Evolutionary conservation across 2,888 invertebrate genomes (phyloP).

Genomic region (Clostera curtula): DNA sequence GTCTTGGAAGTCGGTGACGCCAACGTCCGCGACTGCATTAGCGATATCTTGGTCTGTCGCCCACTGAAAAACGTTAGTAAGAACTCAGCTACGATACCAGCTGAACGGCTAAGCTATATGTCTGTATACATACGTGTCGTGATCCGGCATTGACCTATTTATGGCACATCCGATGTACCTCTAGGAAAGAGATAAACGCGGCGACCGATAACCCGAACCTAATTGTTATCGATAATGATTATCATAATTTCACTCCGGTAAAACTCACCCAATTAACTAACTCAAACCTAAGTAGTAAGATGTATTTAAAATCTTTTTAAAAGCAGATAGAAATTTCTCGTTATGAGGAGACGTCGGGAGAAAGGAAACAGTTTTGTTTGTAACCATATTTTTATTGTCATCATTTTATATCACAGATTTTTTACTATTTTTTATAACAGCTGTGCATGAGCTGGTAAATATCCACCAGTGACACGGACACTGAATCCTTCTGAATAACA

Average conservation of each 20-base stretch:
- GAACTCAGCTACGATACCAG: conserved; percentile 46
- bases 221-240: too few species aligned
- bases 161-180: too few species aligned
- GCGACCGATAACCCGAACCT: background rate
- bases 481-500: conserved; percentile 34
- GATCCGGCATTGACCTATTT: too few species aligned
- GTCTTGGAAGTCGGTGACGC: conserved; percentile 95
- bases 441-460: conserved; percentile 48
- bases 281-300: too few species aligned
- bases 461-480: conserved; percentile 27
- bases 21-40: conserved; percentile 90
- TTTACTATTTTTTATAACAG: conserved; percentile 31
- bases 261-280: too few species aligned
- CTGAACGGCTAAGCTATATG: conserved; percentile 16
- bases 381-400: conserved; percentile 60
- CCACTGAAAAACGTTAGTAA: conserved; percentile 83
- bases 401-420: conserved; percentile 50
- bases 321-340: too few species aligned
- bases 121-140: conserved; percentile 23
- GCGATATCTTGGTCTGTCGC: conserved; percentile 97
- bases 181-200: background rate
- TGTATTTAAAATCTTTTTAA: too few species aligned
- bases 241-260: too few species aligned
- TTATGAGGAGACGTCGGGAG: conserved; percentile 49
- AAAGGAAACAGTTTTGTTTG: conserved; percentile 67